Evolutionary conservation across 2,888 invertebrate species (phyloP).

Genomic region (Dicyrtoma fusca): DNA sequence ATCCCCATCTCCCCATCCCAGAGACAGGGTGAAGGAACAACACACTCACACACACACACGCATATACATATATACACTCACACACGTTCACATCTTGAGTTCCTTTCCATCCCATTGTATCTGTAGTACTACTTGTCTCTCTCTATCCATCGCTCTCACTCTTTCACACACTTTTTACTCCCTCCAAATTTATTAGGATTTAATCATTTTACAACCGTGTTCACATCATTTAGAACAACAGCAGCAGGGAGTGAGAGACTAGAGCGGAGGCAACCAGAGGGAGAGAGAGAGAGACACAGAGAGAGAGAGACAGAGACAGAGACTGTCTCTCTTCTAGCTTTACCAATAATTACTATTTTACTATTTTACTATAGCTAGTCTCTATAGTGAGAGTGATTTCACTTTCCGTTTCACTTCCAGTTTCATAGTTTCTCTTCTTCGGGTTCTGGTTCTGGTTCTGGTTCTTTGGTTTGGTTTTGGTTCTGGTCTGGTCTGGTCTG

Average conservation of each 20-base stretch:
- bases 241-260: not conserved
- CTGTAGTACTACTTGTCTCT: not conserved
- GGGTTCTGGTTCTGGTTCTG: not conserved
- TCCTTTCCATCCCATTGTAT: not conserved
- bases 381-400: no score
- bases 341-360: no score
- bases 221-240: no score
- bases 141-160: not conserved
- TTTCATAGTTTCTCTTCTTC: no score
- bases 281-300: conserved; percentile 16
- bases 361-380: no score
- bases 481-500: conserved; percentile 9
- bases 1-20: conserved; percentile 15
- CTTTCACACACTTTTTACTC: conserved; percentile 15
- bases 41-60: not conserved
- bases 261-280: not conserved
- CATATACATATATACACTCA: no score
- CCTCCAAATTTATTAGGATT: not conserved
- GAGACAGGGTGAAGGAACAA: not conserved
- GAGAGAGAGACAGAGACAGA: not conserved
- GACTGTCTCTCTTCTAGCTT: no score
- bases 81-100: not conserved
- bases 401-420: conserved; percentile 3
- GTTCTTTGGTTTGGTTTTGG: no score
- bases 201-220: no score